These are phyloP conservation scores for Rhincodon typus DNA, from an alignment of 2,797 vertebrate genomes.

Conservation along the genomic window DNA sequence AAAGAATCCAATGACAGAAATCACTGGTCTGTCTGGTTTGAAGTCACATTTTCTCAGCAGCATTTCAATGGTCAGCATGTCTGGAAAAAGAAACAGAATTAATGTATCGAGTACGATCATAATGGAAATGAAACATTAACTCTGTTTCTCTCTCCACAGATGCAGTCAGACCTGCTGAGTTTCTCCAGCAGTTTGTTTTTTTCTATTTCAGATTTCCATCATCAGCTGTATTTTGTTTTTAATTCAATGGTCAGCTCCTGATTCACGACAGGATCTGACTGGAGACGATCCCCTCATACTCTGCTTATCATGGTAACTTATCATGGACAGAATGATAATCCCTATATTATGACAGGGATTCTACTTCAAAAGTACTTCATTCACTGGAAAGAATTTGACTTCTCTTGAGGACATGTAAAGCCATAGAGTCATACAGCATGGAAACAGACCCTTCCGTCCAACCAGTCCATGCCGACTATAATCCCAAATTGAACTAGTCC, in stretches of 20 bases:
- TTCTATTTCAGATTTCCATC: no score
- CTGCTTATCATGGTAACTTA: background rate
- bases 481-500: no score
- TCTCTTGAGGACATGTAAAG: background rate
- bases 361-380: background rate
- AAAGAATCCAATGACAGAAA: background rate
- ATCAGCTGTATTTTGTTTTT: no score
- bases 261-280: background rate
- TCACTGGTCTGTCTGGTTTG: background rate
- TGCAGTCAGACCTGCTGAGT: no score
- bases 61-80: background rate
- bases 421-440: no score
- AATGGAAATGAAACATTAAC: no score
- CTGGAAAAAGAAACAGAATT: no score
- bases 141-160: no score
- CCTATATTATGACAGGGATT: background rate
- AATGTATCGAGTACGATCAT: no score
- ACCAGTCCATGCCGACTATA: no score
- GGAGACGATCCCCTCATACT: background rate
- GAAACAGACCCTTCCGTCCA: no score
- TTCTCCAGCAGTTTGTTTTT: no score
- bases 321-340: background rate
- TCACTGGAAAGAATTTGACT: background rate
- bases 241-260: background rate
- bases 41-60: background rate